Percentiles rank a stretch among this genome's conserved stretches.
Conservation (phyloP, 2,888 invertebrate genomes). For the Opisthograptis luteolata region DNA sequence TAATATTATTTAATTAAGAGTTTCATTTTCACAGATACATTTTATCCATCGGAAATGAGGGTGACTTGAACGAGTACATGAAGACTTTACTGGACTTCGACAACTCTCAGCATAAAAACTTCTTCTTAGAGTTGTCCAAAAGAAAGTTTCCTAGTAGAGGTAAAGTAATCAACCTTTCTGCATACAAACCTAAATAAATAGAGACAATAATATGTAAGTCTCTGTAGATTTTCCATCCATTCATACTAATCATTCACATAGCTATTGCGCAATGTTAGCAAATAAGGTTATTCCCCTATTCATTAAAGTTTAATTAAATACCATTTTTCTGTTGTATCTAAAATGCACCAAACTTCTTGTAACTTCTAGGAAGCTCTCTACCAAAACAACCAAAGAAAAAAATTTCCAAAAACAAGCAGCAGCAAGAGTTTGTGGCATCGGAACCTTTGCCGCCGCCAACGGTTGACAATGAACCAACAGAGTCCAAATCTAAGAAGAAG, state of each 20-base stretch:
- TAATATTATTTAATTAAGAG: not conserved
- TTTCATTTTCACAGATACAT: slow-evolving; percentile 86
- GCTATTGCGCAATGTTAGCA: not conserved
- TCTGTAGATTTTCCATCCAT: too few relatives aligned
- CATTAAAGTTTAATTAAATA: too few relatives aligned
- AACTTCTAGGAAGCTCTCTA: slow-evolving; percentile 50
- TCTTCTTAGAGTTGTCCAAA: slow-evolving; percentile 85
- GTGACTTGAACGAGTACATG: slow-evolving; percentile 91
- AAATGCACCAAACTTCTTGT: not conserved
- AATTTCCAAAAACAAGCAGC: slow-evolving; percentile 68
- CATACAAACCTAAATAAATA: too few relatives aligned
- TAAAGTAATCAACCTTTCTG: slow-evolving; percentile 39
- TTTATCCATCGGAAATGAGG: slow-evolving; percentile 87
- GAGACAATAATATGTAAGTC: too few relatives aligned
- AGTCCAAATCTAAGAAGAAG: slow-evolving; percentile 83
- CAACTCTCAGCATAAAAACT: slow-evolving; percentile 86
- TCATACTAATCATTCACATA: too few relatives aligned
- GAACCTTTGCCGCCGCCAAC: slow-evolving; percentile 39
- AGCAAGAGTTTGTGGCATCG: slow-evolving; percentile 51
- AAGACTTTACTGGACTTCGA: slow-evolving; percentile 88
- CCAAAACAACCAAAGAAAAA: slow-evolving; percentile 73
- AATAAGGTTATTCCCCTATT: not conserved
- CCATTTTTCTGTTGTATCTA: too few relatives aligned
- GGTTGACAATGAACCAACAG: slow-evolving; percentile 42
- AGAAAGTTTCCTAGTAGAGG: slow-evolving; percentile 75